A percentile compares a stretch with the other conserved stretches of the same genome.
Conservation (phyloP, 2,888 invertebrate species). For the Mylabris sibirica region DNA sequence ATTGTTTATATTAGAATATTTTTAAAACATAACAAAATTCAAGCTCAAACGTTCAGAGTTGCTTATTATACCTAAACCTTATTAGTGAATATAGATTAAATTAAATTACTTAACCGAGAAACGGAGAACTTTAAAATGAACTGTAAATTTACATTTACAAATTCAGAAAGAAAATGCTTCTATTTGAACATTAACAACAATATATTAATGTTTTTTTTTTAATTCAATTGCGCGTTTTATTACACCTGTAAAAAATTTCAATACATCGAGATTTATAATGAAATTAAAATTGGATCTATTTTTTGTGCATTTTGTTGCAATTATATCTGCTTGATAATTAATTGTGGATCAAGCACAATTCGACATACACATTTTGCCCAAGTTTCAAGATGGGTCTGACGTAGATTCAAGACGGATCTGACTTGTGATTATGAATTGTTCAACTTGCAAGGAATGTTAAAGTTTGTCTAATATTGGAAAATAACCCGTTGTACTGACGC, state of each 20-base stretch:
- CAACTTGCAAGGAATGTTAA: background rate
- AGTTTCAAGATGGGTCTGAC: slow-evolving; percentile 3
- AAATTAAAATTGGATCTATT: background rate
- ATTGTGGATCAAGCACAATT: slow-evolving; percentile 3
- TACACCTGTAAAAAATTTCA: too few species aligned
- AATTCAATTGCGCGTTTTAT: background rate
- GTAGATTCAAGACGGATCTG: background rate
- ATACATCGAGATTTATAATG: too few species aligned
- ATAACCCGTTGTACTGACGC: background rate
- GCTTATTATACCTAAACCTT: background rate
- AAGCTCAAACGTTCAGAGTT: background rate
- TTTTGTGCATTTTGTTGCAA: background rate
- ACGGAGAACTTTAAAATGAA: background rate
- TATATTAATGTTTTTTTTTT: background rate
- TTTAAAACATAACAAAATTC: background rate
- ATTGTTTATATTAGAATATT: background rate
- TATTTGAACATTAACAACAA: background rate
- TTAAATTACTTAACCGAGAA: background rate
- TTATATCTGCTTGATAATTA: background rate
- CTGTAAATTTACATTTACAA: background rate
- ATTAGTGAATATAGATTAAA: background rate
- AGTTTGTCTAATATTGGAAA: slow-evolving; percentile 5
- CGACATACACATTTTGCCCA: background rate
- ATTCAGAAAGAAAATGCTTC: background rate
- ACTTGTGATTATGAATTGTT: slow-evolving; percentile 11